Evolutionary conservation across 2,888 invertebrate species (phyloP), one percentile per base, ranked within the genome.

Genomic region (Amorpha juglandis): DNA sequence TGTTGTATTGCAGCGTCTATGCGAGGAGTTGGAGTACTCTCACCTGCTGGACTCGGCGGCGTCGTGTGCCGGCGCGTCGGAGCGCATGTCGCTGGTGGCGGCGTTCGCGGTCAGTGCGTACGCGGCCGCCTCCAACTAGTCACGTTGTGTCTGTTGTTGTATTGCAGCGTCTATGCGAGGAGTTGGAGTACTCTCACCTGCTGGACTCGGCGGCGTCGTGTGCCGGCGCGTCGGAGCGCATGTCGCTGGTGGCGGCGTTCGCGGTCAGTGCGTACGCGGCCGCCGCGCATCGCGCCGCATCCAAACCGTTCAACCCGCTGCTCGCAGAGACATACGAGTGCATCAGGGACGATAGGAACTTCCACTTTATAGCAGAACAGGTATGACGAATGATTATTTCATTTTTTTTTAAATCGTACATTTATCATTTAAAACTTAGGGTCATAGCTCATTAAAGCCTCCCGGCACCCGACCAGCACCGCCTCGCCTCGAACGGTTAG

Each of bases 251-350:
- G 0, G 96, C 96, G 0, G 97, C 97, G 1, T 97, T 97, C 90
- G 97, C 97, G 0, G 97, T 97, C 0, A 96, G 96, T 68, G 95
- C 96, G 42, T 97, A 97, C 89, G 96, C 96, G 0, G 81, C 96
- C 90, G 78, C 95, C 94, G 74, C 96, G 89, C 89, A 96, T 94
- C 95, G 97, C 63, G 97, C 97, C 48, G 97, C 97, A 62, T 96
- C 96, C 80, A 97, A 97, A 83, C 97, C 97, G 0, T 97, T 97
- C 91, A 97, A 97, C 92, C 97, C 97, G 16, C 88, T 97, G 66
- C 92, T 97, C 42, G 97, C 96, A 0, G 97, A 97, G 93, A 97
- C 97, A 0, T 97, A 96, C 86, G 97, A 97, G 89, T 96, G 96
- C 79, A 94, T 96, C 47, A 81, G 97, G 0, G 96, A 96, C 74